Evolutionary conservation across 2,113 vertebrate genomes (phyloP).

Genomic region (Oncorhynchus keta): DNA sequence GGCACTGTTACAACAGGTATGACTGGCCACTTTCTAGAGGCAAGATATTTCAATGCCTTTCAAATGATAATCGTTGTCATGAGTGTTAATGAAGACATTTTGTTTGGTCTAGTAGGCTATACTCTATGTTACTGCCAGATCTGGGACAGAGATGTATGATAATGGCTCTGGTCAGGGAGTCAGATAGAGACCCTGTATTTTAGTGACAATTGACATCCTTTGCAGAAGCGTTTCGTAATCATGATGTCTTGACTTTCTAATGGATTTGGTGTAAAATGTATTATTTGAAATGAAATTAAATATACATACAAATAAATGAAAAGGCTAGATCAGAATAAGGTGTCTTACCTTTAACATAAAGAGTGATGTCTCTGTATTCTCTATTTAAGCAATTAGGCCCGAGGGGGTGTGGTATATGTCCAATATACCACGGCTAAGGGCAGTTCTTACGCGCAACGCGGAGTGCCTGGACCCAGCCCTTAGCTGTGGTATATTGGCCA

Average conservation of each 20-base stretch:
- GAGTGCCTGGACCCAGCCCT: no score
- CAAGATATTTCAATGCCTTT: neutral
- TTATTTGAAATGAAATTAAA: neutral
- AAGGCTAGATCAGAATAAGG: neutral
- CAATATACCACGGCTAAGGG: no score
- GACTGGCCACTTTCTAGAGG: neutral
- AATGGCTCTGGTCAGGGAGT: neutral
- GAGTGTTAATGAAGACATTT: no score
- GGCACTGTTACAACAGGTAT: neutral
- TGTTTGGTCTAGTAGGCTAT: neutral
- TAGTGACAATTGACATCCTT: neutral
- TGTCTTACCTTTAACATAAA: neutral
- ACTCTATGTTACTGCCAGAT: neutral
- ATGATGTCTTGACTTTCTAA: neutral
- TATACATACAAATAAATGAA: no score
- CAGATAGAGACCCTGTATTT: neutral
- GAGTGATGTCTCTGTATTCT: neutral
- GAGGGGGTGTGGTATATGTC: no score
- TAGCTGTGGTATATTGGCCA: no score
- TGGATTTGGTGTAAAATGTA: neutral
- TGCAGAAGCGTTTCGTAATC: neutral
- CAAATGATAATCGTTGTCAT: no score
- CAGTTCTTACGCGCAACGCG: no score
- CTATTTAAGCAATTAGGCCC: no score
- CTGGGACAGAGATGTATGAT: neutral